Conservation (phyloP, 2,797 vertebrate genomes). For the Hydrolagus colliei region DNA sequence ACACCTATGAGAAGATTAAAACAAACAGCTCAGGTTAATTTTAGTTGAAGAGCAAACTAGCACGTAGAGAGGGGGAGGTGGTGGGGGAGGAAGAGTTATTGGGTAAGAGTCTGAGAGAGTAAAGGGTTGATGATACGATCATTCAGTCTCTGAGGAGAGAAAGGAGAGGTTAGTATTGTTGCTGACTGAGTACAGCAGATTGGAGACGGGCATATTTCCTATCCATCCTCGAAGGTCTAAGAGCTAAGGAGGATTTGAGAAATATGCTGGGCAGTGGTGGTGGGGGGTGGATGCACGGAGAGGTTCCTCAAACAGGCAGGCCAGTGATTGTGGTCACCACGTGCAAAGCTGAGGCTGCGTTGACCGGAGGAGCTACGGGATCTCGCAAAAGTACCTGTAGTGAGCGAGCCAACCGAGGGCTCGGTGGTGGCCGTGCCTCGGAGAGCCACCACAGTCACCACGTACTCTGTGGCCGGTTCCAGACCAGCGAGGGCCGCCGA, state of each 20-base stretch:
- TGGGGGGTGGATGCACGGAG: too few species aligned
- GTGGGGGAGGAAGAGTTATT: neutral
- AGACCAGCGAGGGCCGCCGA: conserved; percentile 75
- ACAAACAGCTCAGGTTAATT: neutral
- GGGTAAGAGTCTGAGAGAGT: neutral
- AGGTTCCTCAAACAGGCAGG: neutral
- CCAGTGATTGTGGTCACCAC: neutral
- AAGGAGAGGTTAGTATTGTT: neutral
- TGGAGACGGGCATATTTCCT: conserved; percentile 24
- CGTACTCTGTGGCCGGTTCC: conserved; percentile 79
- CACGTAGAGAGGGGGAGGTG: too few species aligned
- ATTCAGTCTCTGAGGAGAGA: neutral
- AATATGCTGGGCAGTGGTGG: conserved; percentile 14
- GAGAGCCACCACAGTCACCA: conserved; percentile 85
- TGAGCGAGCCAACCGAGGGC: conserved; percentile 25
- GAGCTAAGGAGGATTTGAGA: neutral
- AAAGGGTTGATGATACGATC: neutral
- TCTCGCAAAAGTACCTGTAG: conserved; percentile 31
- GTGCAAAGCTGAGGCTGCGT: neutral
- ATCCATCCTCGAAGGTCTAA: neutral
- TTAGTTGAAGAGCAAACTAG: too few species aligned
- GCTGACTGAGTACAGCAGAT: too few species aligned
- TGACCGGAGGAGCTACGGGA: neutral
- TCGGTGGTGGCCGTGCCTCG: conserved; percentile 55
- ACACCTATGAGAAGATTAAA: conserved; percentile 2